phyloP scores from a whole-genome alignment of 2,113 vertebrate species.

The Hystrix cristata region DNA sequence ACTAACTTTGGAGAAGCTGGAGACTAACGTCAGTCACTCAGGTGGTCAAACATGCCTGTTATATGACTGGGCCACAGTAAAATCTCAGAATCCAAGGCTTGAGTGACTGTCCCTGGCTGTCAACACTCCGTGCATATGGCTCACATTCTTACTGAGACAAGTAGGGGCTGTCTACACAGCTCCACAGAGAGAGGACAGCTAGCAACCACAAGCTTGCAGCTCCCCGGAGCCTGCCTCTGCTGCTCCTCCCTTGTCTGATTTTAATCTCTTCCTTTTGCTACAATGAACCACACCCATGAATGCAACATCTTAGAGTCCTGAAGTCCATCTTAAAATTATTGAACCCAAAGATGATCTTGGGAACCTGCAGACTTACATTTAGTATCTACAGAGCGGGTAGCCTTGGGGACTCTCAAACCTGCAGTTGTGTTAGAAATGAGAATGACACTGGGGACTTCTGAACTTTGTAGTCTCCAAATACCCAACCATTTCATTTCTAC shows the following conservation, averaged over 20 bases:
- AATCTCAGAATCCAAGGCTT: background rate
- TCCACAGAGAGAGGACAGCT: background rate
- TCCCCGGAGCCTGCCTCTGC: background rate
- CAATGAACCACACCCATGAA: background rate
- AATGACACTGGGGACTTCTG: background rate
- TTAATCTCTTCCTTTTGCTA: background rate
- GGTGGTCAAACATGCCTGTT: background rate
- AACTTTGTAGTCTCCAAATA: background rate
- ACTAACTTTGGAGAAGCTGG: background rate
- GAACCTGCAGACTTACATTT: background rate
- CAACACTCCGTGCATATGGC: background rate
- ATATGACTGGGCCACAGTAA: background rate
- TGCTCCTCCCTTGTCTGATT: background rate
- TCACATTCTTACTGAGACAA: background rate
- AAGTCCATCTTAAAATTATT: background rate
- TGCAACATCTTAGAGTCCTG: background rate
- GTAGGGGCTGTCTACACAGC: too few species aligned
- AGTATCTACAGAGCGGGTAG: background rate
- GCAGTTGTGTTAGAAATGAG: background rate
- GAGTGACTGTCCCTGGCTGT: background rate
- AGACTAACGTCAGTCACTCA: background rate
- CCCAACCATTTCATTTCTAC: background rate
- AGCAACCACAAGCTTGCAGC: background rate
- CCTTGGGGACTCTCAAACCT: too few species aligned
- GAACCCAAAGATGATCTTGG: background rate